Evolutionary conservation across 1,140 invertebrate species (phyloP).

Genomic region (Cydia amplana): DNA sequence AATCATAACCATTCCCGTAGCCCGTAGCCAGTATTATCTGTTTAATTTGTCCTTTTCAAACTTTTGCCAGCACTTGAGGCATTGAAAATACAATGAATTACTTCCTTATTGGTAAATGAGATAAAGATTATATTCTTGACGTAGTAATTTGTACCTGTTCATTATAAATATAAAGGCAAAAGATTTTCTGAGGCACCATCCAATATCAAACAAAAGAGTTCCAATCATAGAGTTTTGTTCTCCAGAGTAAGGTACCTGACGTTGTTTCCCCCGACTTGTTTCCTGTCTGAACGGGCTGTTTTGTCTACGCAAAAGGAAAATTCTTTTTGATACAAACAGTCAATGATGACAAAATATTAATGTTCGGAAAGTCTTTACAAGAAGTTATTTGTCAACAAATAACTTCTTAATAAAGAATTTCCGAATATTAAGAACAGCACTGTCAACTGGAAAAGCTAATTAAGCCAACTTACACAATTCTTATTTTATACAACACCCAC

Average conservation of each 20-base stretch:
- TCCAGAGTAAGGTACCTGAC: conserved; percentile 11
- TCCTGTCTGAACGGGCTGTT: conserved; percentile 24
- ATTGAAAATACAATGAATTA: too few relatives aligned
- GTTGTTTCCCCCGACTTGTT: conserved; percentile 16
- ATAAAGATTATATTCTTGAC: conserved; percentile 33
- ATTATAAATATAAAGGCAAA: conserved; percentile 18
- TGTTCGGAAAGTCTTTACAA: background rate
- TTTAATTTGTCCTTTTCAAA: too few relatives aligned
- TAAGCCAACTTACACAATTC: background rate
- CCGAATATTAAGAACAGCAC: too few relatives aligned
- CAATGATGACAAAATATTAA: background rate
- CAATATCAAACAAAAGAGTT: conserved; percentile 16
- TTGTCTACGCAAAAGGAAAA: conserved; percentile 7
- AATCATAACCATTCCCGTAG: too few relatives aligned
- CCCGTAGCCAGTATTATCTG: too few relatives aligned
- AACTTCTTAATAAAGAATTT: too few relatives aligned
- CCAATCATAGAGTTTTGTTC: conserved; percentile 26
- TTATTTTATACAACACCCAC: background rate
- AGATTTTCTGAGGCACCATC: conserved; percentile 1
- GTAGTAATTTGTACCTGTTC: background rate
- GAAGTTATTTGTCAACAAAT: background rate
- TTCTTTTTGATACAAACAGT: background rate
- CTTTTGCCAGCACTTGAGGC: too few relatives aligned
- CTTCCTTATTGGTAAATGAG: conserved; percentile 5
- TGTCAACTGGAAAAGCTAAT: background rate